phyloP scores from a whole-genome alignment of 2,888 invertebrate species.

The Abrostola tripartita region DNA sequence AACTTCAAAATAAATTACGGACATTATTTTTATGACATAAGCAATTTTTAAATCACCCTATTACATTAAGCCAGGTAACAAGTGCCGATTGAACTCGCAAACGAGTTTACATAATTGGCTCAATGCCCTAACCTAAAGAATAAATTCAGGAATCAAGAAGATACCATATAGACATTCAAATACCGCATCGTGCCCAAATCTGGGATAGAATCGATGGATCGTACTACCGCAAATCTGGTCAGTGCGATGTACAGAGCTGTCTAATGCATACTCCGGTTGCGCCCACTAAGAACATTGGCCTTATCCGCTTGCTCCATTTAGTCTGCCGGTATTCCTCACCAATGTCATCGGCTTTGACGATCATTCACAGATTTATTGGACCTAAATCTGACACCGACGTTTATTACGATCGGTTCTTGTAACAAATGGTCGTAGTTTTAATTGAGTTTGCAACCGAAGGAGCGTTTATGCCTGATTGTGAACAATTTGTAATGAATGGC shows the following conservation, averaged over 20 bases:
- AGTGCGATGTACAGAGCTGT: constrained; percentile 59
- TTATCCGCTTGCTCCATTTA: constrained; percentile 63
- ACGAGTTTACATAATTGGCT: background rate
- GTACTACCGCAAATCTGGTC: constrained; percentile 61
- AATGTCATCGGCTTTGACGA: constrained; percentile 60
- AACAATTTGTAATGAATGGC: constrained; percentile 56
- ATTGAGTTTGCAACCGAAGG: constrained; percentile 71
- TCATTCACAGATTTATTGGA: constrained; percentile 55
- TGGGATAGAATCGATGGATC: constrained; percentile 56
- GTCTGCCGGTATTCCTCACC: constrained; percentile 54
- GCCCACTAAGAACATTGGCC: constrained; percentile 63
- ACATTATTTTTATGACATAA: too few species aligned
- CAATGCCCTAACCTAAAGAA: background rate
- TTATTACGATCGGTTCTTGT: constrained; percentile 63
- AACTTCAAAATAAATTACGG: too few species aligned
- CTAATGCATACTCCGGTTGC: constrained; percentile 63
- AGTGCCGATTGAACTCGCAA: too few species aligned
- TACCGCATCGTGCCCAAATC: constrained; percentile 44
- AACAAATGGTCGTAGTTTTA: constrained; percentile 76
- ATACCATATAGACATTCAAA: constrained; percentile 41
- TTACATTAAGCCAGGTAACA: too few species aligned
- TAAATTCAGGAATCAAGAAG: background rate
- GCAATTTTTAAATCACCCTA: too few species aligned
- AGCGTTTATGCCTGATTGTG: constrained; percentile 67
- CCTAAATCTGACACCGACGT: constrained; percentile 48